phyloP scores from a whole-genome alignment of 1,140 invertebrate species.

The Monomorium pharaonis region DNA sequence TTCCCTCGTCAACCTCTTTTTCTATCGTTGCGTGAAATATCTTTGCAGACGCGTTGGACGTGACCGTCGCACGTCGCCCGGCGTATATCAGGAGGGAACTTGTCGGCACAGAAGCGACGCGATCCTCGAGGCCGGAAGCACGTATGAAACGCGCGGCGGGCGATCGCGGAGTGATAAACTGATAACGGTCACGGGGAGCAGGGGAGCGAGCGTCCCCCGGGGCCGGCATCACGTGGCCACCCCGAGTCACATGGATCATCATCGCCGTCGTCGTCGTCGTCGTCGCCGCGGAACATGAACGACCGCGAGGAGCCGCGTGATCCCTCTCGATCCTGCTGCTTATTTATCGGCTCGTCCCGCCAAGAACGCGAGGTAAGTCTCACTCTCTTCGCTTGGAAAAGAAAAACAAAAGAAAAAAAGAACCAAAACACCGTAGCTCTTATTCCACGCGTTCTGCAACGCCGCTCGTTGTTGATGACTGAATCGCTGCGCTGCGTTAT shows the following conservation, averaged over 20 bases:
- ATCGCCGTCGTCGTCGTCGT: too few relatives aligned
- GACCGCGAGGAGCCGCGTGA: background rate
- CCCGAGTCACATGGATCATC: conserved; percentile 3
- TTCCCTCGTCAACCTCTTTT: background rate
- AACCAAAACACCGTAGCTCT: too few relatives aligned
- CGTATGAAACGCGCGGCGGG: background rate
- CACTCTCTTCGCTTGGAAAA: background rate
- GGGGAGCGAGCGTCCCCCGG: too few relatives aligned
- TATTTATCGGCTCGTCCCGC: background rate
- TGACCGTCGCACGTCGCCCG: background rate
- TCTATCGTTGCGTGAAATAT: background rate
- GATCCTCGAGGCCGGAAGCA: background rate
- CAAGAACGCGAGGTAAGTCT: background rate
- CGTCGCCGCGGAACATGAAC: background rate
- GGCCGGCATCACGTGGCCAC: too few relatives aligned
- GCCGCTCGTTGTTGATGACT: background rate
- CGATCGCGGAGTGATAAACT: too few relatives aligned
- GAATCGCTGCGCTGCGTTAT: background rate
- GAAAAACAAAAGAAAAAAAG: too few relatives aligned
- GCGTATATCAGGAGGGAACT: background rate
- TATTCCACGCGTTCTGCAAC: background rate
- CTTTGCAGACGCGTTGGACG: background rate
- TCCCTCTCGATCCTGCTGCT: background rate
- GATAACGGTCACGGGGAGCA: too few relatives aligned
- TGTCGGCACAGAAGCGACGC: background rate